Conservation (phyloP, 2,113 vertebrate species). For the Plectropomus leopardus region DNA sequence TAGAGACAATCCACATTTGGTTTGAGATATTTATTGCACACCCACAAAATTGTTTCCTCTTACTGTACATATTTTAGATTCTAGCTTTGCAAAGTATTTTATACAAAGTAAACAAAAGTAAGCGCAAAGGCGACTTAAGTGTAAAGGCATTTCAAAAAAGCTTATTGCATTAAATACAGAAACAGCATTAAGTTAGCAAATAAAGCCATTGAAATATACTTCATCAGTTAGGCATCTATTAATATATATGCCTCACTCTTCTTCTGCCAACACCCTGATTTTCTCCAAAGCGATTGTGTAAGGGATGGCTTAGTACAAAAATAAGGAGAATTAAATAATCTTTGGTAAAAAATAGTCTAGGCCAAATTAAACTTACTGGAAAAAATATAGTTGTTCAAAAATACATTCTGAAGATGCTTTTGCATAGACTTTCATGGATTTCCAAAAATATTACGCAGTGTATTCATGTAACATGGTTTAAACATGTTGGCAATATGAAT, state of each 20-base stretch:
- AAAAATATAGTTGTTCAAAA: too few relatives aligned
- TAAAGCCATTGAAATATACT: conserved; percentile 21
- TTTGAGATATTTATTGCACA: conserved; percentile 70
- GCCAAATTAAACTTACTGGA: neutral
- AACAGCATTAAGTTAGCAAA: neutral
- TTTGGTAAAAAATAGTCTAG: conserved; percentile 1
- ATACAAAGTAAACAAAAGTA: conserved; percentile 15
- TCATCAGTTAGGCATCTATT: neutral
- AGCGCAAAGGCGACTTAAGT: conserved; percentile 14
- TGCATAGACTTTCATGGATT: neutral
- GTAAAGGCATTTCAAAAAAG: conserved; percentile 10
- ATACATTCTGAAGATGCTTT: neutral
- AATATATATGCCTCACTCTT: neutral
- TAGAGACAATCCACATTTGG: conserved; percentile 1
- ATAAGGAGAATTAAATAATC: neutral
- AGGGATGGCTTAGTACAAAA: neutral
- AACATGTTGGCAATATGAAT: too few relatives aligned
- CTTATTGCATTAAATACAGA: neutral
- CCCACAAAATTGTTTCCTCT: conserved; percentile 23
- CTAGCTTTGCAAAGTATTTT: neutral
- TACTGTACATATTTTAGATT: conserved; percentile 37
- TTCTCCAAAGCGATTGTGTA: neutral
- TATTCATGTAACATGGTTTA: neutral
- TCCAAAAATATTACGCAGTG: neutral
- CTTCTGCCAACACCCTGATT: conserved; percentile 6